These are phyloP conservation scores for Taurulus bubalis DNA, from an alignment of 2,113 vertebrate species.

Conservation along the genomic window DNA sequence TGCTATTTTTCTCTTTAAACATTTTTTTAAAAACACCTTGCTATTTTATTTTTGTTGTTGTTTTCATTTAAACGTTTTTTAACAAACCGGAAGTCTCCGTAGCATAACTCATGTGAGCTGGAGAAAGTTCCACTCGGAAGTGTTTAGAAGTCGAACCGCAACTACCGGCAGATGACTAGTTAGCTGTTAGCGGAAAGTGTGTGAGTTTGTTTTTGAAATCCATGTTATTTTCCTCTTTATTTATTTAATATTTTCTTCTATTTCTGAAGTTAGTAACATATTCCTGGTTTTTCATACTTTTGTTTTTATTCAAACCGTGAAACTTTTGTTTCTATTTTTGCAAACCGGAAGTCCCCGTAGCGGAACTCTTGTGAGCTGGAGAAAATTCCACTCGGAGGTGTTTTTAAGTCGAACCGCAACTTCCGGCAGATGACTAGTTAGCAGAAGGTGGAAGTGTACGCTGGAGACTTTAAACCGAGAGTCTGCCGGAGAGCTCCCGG, in stretches of 20 bases:
- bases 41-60: too few species aligned
- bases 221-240: too few species aligned
- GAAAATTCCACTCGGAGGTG: constrained; percentile 50
- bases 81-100: too few species aligned
- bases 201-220: too few species aligned
- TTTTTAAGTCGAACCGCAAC: constrained; percentile 52
- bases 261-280: neutral
- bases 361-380: neutral
- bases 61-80: too few species aligned
- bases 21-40: too few species aligned
- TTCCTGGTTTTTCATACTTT: neutral
- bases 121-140: constrained; percentile 49
- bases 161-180: neutral
- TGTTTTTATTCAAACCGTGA: neutral
- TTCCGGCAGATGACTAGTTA: constrained; percentile 1
- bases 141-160: constrained; percentile 51
- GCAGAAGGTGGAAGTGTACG: constrained; percentile 42
- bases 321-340: too few species aligned
- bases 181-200: too few species aligned
- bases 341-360: accelerated
- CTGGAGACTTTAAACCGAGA: neutral
- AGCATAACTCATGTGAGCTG: neutral
- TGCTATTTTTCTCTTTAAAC: too few species aligned
- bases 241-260: too few species aligned
- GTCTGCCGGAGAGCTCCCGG: accelerated